phyloP scores from a whole-genome alignment of 2,113 vertebrate genomes.

The Pollachius pollachius region DNA sequence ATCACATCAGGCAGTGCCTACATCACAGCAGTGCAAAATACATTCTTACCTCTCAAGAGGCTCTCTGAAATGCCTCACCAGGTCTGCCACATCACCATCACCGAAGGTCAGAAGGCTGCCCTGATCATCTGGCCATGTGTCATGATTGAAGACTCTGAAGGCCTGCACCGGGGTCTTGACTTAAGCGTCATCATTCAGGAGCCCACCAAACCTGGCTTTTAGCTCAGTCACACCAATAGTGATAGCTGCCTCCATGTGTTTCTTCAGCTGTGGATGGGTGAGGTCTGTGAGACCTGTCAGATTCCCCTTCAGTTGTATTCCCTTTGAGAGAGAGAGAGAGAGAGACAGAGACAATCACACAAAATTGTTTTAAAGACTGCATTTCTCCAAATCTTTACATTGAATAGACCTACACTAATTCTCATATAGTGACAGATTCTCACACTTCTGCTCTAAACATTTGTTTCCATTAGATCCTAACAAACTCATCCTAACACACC shows the following conservation, averaged over 20 bases:
- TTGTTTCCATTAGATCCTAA: conserved; percentile 4
- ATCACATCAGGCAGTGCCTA: too few relatives aligned
- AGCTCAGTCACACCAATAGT: conserved; percentile 6
- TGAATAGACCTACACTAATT: too few relatives aligned
- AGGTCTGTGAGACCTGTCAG: conserved; percentile 1
- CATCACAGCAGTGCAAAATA: conserved; percentile 11
- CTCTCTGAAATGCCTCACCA: conserved; percentile 16
- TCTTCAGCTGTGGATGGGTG: conserved; percentile 14
- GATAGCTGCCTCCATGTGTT: conserved; percentile 17
- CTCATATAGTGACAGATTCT: conserved; percentile 1
- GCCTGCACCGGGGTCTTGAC: conserved; percentile 4
- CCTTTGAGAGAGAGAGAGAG: conserved; percentile 14
- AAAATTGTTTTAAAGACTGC: conserved; percentile 6
- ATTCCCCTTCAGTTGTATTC: conserved; percentile 16
- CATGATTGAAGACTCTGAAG: conserved; percentile 21
- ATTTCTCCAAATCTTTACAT: conserved; percentile 8
- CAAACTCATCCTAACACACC: conserved; percentile 17
- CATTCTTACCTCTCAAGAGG: conserved; percentile 9
- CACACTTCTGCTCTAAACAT: not conserved
- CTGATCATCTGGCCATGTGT: conserved; percentile 24
- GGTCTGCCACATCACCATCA: conserved; percentile 11
- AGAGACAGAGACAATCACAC: not conserved
- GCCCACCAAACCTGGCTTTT: conserved; percentile 12
- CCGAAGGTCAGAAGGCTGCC: conserved; percentile 15
- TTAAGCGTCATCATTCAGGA: conserved; percentile 13